Conservation (phyloP, 2,113 vertebrate genomes). For the Protomyctophum bolini region DNA sequence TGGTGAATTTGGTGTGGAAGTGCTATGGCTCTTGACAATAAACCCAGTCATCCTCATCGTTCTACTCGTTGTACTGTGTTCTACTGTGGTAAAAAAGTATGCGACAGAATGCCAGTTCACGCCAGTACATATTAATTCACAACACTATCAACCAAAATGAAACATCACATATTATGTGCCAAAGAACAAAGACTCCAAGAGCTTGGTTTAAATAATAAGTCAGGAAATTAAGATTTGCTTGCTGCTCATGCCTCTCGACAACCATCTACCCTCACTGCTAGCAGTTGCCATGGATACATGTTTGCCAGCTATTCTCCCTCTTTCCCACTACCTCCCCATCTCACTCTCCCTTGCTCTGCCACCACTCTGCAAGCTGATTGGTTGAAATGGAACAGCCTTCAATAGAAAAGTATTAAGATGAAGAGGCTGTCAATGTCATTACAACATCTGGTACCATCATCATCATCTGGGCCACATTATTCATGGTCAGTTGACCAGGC, state of each 20-base stretch:
- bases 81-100: too few relatives aligned
- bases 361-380: slow-evolving; percentile 44
- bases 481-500: neutral
- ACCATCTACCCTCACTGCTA: slow-evolving; percentile 68
- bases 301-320: slow-evolving; percentile 48
- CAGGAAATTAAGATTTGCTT: slow-evolving; percentile 56
- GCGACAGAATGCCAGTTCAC: too few relatives aligned
- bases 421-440: slow-evolving; percentile 49
- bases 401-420: slow-evolving; percentile 53
- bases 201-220: slow-evolving; percentile 51
- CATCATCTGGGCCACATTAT: neutral
- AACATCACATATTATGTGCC: too few relatives aligned
- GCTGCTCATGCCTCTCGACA: slow-evolving; percentile 71
- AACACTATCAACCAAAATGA: too few relatives aligned
- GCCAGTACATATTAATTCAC: too few relatives aligned
- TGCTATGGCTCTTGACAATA: too few relatives aligned
- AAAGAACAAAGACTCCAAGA: slow-evolving; percentile 13
- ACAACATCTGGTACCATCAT: slow-evolving; percentile 47
- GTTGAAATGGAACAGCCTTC: slow-evolving; percentile 47
- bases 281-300: slow-evolving; percentile 76
- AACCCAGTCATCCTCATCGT: too few relatives aligned
- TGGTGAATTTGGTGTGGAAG: too few relatives aligned
- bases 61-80: too few relatives aligned
- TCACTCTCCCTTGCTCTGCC: neutral
- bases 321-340: slow-evolving; percentile 24